Evolutionary conservation across 92 coral and sea anemone species (phyloP).

Genomic region (Montipora capitata): DNA sequence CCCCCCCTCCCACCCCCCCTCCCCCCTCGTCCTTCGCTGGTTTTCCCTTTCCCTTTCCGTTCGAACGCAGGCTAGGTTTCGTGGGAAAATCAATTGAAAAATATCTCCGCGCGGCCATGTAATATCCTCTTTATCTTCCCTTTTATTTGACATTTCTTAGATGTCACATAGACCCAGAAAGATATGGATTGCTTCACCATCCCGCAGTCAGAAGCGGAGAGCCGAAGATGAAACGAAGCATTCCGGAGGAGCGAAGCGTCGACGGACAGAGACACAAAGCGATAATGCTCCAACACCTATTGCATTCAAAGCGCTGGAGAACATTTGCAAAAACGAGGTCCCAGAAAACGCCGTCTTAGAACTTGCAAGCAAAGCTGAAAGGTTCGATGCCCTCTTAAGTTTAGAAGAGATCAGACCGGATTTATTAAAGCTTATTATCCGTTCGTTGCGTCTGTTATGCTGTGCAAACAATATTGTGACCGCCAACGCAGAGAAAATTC

Average conservation of each 20-base stretch:
- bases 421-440: conserved; percentile 58
- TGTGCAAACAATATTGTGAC: not conserved
- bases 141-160: not conserved
- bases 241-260: not conserved
- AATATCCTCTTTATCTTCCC: no score
- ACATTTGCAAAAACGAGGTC: conserved; percentile 29
- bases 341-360: conserved; percentile 55
- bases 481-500: conserved; percentile 16
- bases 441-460: conserved; percentile 24
- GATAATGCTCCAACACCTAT: not conserved
- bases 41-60: no score
- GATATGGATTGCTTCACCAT: not conserved
- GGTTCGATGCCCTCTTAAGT: conserved; percentile 56
- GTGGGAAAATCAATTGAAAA: no score
- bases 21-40: no score
- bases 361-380: conserved; percentile 8
- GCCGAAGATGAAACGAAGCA: conserved; percentile 1
- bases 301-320: conserved; percentile 44
- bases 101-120: no score
- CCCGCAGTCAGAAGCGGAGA: conserved; percentile 20
- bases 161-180: not conserved
- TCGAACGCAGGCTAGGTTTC: no score
- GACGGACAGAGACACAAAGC: not conserved
- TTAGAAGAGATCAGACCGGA: conserved; percentile 59
- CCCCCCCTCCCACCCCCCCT: no score